phyloP scores from a whole-genome alignment of 2,888 invertebrate genomes.

The Sympetrum striolatum region DNA sequence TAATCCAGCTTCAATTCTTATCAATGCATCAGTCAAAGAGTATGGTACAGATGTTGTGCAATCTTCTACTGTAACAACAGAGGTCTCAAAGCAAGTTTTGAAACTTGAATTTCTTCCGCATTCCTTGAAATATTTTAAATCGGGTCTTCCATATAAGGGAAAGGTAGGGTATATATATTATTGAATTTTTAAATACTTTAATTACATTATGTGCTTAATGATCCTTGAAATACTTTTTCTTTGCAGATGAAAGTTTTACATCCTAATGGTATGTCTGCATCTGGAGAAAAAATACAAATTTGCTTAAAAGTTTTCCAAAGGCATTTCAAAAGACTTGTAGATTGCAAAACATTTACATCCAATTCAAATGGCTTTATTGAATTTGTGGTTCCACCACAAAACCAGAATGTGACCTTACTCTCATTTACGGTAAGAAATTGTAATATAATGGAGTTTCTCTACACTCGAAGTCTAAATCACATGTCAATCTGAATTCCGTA shows the following conservation, averaged over 20 bases:
- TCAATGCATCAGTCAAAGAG: conserved; percentile 63
- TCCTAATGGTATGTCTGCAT: conserved; percentile 56
- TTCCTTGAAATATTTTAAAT: conserved; percentile 65
- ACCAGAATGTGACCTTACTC: not conserved
- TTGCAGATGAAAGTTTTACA: conserved; percentile 55
- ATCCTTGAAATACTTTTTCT: not conserved
- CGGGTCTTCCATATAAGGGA: conserved; percentile 74
- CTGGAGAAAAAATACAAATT: conserved; percentile 57
- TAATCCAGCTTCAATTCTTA: conserved; percentile 56
- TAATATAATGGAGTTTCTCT: not conserved
- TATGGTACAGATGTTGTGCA: conserved; percentile 71
- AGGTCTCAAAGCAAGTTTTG: conserved; percentile 65
- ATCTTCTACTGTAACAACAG: conserved; percentile 66
- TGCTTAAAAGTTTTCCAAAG: conserved; percentile 56
- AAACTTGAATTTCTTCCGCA: conserved; percentile 67
- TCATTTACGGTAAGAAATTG: conserved; percentile 9
- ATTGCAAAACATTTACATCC: conserved; percentile 58
- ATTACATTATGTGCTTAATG: not conserved
- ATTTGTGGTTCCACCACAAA: conserved; percentile 58
- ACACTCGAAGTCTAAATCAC: not conserved
- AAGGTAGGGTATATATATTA: conserved; percentile 59
- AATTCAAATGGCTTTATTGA: conserved; percentile 57
- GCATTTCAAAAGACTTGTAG: conserved; percentile 56
- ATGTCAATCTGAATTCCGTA: not conserved
- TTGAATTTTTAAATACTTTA: not conserved